phyloP scores from a whole-genome alignment of 2,797 vertebrate species.

The Sarcophilus harrisii region DNA sequence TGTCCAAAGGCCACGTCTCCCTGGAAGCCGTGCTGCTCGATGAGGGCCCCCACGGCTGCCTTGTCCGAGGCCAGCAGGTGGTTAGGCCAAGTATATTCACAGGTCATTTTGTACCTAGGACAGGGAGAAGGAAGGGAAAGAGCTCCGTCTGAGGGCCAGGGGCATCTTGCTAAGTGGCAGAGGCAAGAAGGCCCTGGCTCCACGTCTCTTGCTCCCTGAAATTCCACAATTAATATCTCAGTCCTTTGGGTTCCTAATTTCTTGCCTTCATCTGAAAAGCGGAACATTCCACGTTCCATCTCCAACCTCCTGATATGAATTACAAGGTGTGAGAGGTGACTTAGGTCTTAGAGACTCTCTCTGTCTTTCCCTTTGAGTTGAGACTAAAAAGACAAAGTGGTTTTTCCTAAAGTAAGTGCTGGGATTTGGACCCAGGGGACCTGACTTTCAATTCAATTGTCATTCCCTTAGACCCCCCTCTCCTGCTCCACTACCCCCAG shows the following conservation, averaged over 20 bases:
- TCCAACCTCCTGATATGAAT: neutral
- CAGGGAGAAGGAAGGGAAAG: fast-evolving
- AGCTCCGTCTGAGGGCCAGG: neutral
- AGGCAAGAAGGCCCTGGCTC: neutral
- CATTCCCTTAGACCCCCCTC: neutral
- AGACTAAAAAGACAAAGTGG: neutral
- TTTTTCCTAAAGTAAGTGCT: neutral
- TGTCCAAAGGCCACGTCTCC: conserved; percentile 93
- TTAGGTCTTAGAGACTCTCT: neutral
- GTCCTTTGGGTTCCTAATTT: neutral
- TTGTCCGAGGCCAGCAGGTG: conserved; percentile 92
- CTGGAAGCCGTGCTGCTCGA: conserved; percentile 92
- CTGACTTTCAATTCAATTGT: neutral
- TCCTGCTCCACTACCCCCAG: neutral
- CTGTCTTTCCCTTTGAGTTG: neutral
- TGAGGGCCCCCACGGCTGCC: conserved; percentile 90
- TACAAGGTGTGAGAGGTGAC: neutral
- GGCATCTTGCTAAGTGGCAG: neutral
- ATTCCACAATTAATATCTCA: neutral
- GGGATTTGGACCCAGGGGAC: neutral
- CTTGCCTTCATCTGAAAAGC: neutral
- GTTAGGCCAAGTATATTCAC: conserved; percentile 97
- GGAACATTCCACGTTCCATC: neutral
- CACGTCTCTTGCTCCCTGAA: neutral
- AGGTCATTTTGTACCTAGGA: conserved; percentile 96